phyloP scores from a whole-genome alignment of 2,888 invertebrate genomes.

The Pyralis farinalis region DNA sequence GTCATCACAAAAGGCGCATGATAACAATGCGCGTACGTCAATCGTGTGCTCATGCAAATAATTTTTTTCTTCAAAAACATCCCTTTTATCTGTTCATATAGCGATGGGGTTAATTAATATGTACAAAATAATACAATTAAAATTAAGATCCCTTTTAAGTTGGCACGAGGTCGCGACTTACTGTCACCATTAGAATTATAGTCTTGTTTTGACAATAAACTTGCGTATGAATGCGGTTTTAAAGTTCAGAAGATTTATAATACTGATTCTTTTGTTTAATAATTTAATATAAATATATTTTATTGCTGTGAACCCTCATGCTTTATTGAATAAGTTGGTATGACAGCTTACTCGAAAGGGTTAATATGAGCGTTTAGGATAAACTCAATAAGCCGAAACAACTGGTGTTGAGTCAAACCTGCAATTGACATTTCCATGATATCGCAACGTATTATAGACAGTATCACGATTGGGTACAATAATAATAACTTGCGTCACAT shows the following conservation, averaged over 20 bases:
- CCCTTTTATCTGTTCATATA: slow-evolving; percentile 71
- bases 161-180: slow-evolving; percentile 73
- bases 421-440: slow-evolving; percentile 70
- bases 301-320: slow-evolving; percentile 55
- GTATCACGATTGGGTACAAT: background rate
- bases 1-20: slow-evolving; percentile 79
- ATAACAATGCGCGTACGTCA: slow-evolving; percentile 79
- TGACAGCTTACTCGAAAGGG: slow-evolving; percentile 78
- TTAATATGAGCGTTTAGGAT: slow-evolving; percentile 76
- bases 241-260: slow-evolving; percentile 67
- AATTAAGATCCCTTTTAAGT: slow-evolving; percentile 65
- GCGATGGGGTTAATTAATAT: slow-evolving; percentile 80
- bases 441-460: slow-evolving; percentile 36
- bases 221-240: slow-evolving; percentile 57
- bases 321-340: slow-evolving; percentile 63
- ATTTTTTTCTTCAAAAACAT: slow-evolving; percentile 75
- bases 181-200: slow-evolving; percentile 75
- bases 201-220: slow-evolving; percentile 69
- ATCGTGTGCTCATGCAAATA: slow-evolving; percentile 80
- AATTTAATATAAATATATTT: slow-evolving; percentile 58
- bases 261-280: slow-evolving; percentile 53
- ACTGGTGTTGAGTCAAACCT: slow-evolving; percentile 73
- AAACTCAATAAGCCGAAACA: slow-evolving; percentile 76
- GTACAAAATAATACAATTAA: slow-evolving; percentile 75
- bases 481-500: slow-evolving; percentile 7